Base-by-base conservation (phyloP, 2,113 vertebrate species). In the Chaetops frenatus region DNA sequence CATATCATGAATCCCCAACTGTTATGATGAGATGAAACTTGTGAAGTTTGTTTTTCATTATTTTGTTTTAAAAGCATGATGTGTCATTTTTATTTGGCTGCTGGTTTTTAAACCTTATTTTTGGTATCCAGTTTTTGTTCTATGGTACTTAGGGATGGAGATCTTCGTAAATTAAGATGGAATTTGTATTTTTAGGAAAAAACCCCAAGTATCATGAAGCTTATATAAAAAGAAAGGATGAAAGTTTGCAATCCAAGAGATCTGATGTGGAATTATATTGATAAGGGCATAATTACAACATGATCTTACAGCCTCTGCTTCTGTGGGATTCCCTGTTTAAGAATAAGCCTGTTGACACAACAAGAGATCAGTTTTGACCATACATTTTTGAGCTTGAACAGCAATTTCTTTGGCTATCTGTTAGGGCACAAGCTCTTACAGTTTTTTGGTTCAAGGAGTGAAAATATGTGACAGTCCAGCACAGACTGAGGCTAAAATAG, bases 151-250 rank as follows among this genome's bases (percentile, higher is more conserved):
- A 27, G 12, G 19, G 31, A 20, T 48, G 16, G 9, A 66, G 11
- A 24, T 67, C 38, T 73, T 50, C 70, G 44, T 42, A 45, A 72
- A 82, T 66, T 60, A 73, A 17, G 42, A 57, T 24, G n/a, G 11
- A 79, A 17, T 22, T 33, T 42, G 3, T 11, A 15, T 64, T 93
- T 94, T 69, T 40, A 73, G 23, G 14, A 35, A 29, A 67, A 90
- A 40, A 17, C 0, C 0, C 1, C 11, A 78, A 50, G 4, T 35
- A n/a, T 33, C 6, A 60, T 15, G 31, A 80, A 15, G 4, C 6
- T 69, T 72, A 3, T 42, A 16, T 48, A 40, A 48, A 76, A 81
- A 60, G 15, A 81, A 85, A 57, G 36, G 9, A 48, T 61, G 18
- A 61, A 71, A 35, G 4, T 36, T 60, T 71, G 25, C 18, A 40